A percentile compares a stretch with the other conserved stretches of the same genome.
phyloP scores from a whole-genome alignment of 2,888 invertebrate species.

The Ochropleura leucogaster region DNA sequence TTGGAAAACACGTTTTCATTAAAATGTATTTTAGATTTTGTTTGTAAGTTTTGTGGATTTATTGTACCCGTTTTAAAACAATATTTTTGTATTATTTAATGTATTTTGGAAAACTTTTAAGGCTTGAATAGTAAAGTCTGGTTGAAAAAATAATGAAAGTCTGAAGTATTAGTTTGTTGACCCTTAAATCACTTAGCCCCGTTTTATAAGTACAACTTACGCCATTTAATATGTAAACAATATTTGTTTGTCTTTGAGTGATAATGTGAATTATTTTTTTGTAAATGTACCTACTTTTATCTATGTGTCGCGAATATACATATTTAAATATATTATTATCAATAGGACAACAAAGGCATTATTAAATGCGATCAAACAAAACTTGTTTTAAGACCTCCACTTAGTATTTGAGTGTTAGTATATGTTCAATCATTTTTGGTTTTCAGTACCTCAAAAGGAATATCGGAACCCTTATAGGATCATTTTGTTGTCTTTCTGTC shows the following conservation, averaged over 20 bases:
- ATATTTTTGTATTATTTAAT: constrained; percentile 15
- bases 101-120: constrained; percentile 3
- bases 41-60: constrained; percentile 12
- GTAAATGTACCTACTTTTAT: too few species aligned
- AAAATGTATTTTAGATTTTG: constrained; percentile 25
- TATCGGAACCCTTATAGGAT: too few species aligned
- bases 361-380: not conserved
- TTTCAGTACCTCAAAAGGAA: too few species aligned
- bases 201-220: not conserved
- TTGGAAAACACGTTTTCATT: constrained; percentile 31
- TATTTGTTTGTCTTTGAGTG: too few species aligned
- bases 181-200: not conserved
- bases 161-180: constrained; percentile 3
- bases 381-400: not conserved
- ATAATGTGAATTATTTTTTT: too few species aligned
- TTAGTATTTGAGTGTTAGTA: too few species aligned
- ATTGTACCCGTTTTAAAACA: constrained; percentile 33
- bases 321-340: not conserved
- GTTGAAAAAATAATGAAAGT: constrained; percentile 12
- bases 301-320: too few species aligned
- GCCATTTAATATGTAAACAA: too few species aligned
- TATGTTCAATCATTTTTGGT: too few species aligned
- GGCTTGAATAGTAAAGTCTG: not conserved
- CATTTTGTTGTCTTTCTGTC: too few species aligned
- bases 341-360: not conserved